Percentiles rank a stretch among this genome's conserved stretches.
phyloP scores from a whole-genome alignment of 2,797 vertebrate species.

The Nannoperca australis region DNA sequence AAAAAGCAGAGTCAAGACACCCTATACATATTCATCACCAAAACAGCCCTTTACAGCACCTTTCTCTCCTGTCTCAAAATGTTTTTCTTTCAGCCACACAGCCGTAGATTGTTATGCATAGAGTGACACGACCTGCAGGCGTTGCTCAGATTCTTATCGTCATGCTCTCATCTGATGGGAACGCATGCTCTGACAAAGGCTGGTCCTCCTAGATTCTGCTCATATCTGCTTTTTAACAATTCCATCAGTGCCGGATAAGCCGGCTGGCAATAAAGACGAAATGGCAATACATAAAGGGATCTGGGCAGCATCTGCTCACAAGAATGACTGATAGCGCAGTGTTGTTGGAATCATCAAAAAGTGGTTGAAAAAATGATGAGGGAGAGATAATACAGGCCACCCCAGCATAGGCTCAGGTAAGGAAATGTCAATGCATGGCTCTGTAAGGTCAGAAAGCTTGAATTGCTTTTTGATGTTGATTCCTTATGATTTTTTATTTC shows the following conservation, averaged over 20 bases:
- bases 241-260: slow-evolving; percentile 85
- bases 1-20: slow-evolving; percentile 66
- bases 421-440: slow-evolving; percentile 61
- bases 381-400: slow-evolving; percentile 63
- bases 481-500: slow-evolving; percentile 2
- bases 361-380: slow-evolving; percentile 61
- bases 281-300: slow-evolving; percentile 77
- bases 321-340: slow-evolving; percentile 74
- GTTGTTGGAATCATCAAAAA: slow-evolving; percentile 80
- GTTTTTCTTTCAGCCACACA: slow-evolving; percentile 68
- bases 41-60: slow-evolving; percentile 48
- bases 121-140: slow-evolving; percentile 81
- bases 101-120: slow-evolving; percentile 83
- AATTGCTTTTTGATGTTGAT: slow-evolving; percentile 56
- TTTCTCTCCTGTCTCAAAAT: slow-evolving; percentile 47
- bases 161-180: slow-evolving; percentile 81
- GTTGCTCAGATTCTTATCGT: slow-evolving; percentile 84
- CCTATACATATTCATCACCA: slow-evolving; percentile 79
- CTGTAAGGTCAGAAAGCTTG: slow-evolving; percentile 45
- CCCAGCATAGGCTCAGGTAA: slow-evolving; percentile 37
- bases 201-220: slow-evolving; percentile 79
- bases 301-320: slow-evolving; percentile 78
- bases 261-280: slow-evolving; percentile 80
- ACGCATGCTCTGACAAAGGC: slow-evolving; percentile 79
- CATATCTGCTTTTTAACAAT: slow-evolving; percentile 85